Evolutionary conservation across 2,113 vertebrate genomes (phyloP).

Genomic region (Aleadryas rufinucha): DNA sequence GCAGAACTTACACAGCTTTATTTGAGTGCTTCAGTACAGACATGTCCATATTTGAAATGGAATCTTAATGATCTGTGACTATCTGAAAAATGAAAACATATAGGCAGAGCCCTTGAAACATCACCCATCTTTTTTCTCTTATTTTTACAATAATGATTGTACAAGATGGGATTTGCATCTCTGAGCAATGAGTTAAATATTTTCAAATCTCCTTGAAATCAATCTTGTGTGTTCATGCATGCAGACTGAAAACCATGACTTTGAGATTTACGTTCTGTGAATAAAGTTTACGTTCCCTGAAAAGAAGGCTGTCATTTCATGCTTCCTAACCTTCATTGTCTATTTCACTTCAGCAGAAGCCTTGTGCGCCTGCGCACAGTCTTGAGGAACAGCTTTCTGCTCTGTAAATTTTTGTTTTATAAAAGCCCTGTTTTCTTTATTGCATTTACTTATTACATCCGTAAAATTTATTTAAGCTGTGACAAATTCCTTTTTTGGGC

Average conservation of each 20-base stretch:
- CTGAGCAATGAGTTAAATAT: slow-evolving; percentile 43
- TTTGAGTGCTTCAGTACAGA: background rate
- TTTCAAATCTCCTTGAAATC: slow-evolving; percentile 65
- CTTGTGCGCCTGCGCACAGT: background rate
- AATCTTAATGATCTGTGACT: slow-evolving; percentile 13
- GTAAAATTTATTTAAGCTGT: slow-evolving; percentile 75
- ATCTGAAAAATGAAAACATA: background rate
- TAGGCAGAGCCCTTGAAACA: background rate
- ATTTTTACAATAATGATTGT: background rate
- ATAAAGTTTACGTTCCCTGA: slow-evolving; percentile 69
- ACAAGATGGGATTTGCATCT: slow-evolving; percentile 30
- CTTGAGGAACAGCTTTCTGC: slow-evolving; percentile 64
- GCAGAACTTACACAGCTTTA: background rate
- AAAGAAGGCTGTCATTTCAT: slow-evolving; percentile 71
- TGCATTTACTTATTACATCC: slow-evolving; percentile 68
- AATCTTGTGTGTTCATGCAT: slow-evolving; percentile 47
- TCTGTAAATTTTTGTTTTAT: slow-evolving; percentile 61
- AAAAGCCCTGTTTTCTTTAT: slow-evolving; percentile 72
- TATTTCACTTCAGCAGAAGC: slow-evolving; percentile 28
- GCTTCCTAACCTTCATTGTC: slow-evolving; percentile 64
- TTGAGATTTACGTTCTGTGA: slow-evolving; percentile 62
- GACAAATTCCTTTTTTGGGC: slow-evolving; percentile 70
- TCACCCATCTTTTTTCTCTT: background rate
- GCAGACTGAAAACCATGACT: slow-evolving; percentile 52
- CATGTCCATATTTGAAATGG: background rate